Conservation (phyloP, 2,888 invertebrate species). For the Netelia inedita region DNA sequence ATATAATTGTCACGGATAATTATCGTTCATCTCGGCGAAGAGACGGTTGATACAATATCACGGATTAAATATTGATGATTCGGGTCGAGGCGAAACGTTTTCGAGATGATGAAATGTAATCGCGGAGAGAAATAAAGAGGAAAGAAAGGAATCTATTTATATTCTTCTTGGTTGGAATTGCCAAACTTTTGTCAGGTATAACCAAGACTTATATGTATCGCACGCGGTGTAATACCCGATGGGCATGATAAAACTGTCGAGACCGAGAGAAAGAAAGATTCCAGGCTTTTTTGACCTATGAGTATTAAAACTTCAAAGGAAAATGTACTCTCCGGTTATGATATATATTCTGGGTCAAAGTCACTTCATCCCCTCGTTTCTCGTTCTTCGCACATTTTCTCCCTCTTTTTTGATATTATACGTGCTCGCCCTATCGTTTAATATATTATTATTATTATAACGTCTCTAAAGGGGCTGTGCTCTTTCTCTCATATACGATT, state of each 20-base stretch:
- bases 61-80: neutral
- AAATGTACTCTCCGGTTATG: constrained; percentile 15
- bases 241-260: constrained; percentile 43
- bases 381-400: too few species aligned
- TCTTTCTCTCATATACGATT: too few species aligned
- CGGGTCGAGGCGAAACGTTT: neutral
- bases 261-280: neutral
- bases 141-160: too few species aligned
- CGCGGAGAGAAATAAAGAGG: neutral
- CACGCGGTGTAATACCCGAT: neutral
- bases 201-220: too few species aligned
- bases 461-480: too few species aligned
- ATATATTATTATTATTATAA: too few species aligned
- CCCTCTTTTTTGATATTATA: too few species aligned
- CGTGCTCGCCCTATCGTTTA: too few species aligned
- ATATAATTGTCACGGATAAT: neutral
- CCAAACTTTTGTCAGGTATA: neutral
- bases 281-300: constrained; percentile 14
- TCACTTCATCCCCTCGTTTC: too few species aligned
- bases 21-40: neutral
- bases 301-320: constrained; percentile 47
- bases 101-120: neutral
- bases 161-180: neutral
- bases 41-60: neutral
- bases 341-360: neutral